A percentile compares a stretch with the other conserved stretches of the same genome.
Evolutionary conservation across 1,140 invertebrate genomes (phyloP).

Genomic region (Gonatopus flavifemur): DNA sequence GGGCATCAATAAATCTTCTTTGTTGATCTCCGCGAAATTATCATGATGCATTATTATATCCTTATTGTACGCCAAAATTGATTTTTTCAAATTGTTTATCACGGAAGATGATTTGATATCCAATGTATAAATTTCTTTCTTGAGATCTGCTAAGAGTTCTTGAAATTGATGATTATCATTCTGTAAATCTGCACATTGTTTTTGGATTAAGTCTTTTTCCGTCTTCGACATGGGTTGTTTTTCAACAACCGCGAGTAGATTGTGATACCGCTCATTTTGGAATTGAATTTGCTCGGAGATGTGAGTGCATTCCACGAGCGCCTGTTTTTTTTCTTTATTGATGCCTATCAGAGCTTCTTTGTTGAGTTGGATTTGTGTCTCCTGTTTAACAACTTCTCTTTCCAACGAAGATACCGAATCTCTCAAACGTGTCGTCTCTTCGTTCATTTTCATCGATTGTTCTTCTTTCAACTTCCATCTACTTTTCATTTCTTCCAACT

Average conservation of each 20-base stretch:
- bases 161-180: slow-evolving; percentile 34
- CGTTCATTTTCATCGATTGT: slow-evolving; percentile 14
- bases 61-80: slow-evolving; percentile 38
- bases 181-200: slow-evolving; percentile 32
- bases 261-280: slow-evolving; percentile 10
- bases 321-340: slow-evolving; percentile 25
- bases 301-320: slow-evolving; percentile 16
- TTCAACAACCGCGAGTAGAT: slow-evolving; percentile 29
- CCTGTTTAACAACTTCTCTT: slow-evolving; percentile 19
- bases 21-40: slow-evolving; percentile 15
- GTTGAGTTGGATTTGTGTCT: slow-evolving; percentile 13
- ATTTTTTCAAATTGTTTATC: slow-evolving; percentile 35
- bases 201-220: slow-evolving; percentile 32
- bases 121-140: slow-evolving; percentile 38
- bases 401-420: slow-evolving; percentile 17
- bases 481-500: slow-evolving; percentile 17
- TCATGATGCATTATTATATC: slow-evolving; percentile 35
- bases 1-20: slow-evolving; percentile 39
- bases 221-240: slow-evolving; percentile 38
- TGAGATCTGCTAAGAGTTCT: slow-evolving; percentile 39
- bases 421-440: slow-evolving; percentile 21
- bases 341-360: slow-evolving; percentile 23
- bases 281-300: slow-evolving; percentile 23
- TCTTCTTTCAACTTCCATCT: slow-evolving; percentile 18
- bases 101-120: slow-evolving; percentile 37